Evolutionary conservation across 2,113 vertebrate species (phyloP), one percentile per base, ranked within the genome.

Genomic region (Mirza zaza): DNA sequence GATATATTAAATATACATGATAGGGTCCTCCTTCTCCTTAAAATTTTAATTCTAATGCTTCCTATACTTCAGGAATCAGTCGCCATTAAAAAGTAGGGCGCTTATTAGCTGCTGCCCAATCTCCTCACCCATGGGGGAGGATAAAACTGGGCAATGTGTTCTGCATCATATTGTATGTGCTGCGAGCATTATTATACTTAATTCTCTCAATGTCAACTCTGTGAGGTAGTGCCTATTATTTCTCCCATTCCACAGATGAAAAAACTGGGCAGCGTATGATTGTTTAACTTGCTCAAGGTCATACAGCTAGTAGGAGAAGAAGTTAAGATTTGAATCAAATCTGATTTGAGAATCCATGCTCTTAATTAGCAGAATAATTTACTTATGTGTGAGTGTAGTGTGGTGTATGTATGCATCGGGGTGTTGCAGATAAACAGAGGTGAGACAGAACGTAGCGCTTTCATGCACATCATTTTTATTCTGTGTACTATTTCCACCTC

Each of bases 361-460:
- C 11, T 77, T 36, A 65, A 84, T 45, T 36, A 87, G 29, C 15
- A 71, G 36, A 34, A 14, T 25, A 42, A 67, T 50, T 42, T 88
- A 18, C 39, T 71, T 27, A 17, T 3, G 20, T 52, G 5, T 32
- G 29, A 32, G 32, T 42, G 27, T 50, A 18, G 25, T 2, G 2
- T 61, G 4, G 29, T 14, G 80, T 29, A 5, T 45, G 1, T 14
- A 17, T 14, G 10, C 6, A 18, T 52, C 8, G 48, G 13, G 18
- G 34, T 21, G 13, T 39, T 29, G 42, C 15, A 55, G 6, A 79
- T 12, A 52, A 83, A 77, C 11, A 39, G 68, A 92, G 42, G 34
- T 59, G 7, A 18, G 12, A 11, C 0, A 9, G 8, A 34, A 76
- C 2, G 2, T 6, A 77, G 17, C 1, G 76, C 9, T 85, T 75